These are phyloP conservation scores for Coelopa frigida DNA, from an alignment of 1,140 invertebrate genomes.

Conservation along the genomic window DNA sequence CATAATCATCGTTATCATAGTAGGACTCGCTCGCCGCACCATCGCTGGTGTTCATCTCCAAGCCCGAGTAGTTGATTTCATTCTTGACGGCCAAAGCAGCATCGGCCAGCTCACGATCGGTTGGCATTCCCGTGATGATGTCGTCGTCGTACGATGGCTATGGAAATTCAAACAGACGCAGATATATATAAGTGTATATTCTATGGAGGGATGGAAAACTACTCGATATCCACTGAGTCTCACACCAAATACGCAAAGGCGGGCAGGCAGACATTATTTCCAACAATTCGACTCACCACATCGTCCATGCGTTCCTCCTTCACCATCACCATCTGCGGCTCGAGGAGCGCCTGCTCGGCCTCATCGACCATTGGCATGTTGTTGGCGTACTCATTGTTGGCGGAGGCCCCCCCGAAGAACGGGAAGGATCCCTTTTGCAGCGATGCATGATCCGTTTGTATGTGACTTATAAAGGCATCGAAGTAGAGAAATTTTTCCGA, in stretches of 20 bases:
- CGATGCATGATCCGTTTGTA: conserved; percentile 29
- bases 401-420: too few species aligned
- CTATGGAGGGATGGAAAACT: too few species aligned
- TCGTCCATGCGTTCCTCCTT: conserved; percentile 19
- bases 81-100: too few species aligned
- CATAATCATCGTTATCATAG: conserved; percentile 7
- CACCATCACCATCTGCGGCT: conserved; percentile 40
- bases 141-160: too few species aligned
- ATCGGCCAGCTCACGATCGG: background rate
- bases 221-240: too few species aligned
- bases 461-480: conserved; percentile 39
- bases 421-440: conserved; percentile 3
- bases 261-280: too few species aligned
- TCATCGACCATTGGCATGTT: conserved; percentile 29
- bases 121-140: background rate
- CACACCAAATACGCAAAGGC: too few species aligned
- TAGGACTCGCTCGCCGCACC: background rate
- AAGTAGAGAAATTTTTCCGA: conserved; percentile 39
- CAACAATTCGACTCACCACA: too few species aligned
- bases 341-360: conserved; percentile 29
- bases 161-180: too few species aligned
- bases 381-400: background rate
- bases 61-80: too few species aligned
- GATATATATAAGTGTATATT: too few species aligned
- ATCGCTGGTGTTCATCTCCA: too few species aligned